Conservation (phyloP, 2,888 invertebrate genomes). For the Patella pellucida region DNA sequence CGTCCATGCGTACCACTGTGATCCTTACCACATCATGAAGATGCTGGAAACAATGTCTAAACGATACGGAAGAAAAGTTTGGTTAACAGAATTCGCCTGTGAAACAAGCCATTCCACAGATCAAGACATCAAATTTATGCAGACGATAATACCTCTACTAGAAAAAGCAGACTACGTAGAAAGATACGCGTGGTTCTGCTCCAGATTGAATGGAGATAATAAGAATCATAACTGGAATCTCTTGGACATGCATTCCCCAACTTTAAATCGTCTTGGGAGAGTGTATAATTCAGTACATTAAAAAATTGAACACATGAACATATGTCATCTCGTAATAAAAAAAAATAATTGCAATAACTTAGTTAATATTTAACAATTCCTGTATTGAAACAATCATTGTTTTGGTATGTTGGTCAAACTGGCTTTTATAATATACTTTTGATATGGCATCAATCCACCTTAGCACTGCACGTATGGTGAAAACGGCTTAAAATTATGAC, state of each 20-base stretch:
- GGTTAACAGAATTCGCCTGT: constrained; percentile 47
- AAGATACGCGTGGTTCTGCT: constrained; percentile 39
- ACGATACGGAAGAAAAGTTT: constrained; percentile 39
- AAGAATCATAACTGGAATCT: constrained; percentile 27
- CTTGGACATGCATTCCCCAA: constrained; percentile 23
- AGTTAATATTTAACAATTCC: no score
- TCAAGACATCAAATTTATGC: constrained; percentile 34
- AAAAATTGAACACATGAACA: no score
- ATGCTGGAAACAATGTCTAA: constrained; percentile 32
- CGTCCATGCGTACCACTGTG: constrained; percentile 44
- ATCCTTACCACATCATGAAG: constrained; percentile 36
- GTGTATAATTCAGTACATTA: constrained; percentile 34
- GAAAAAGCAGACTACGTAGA: constrained; percentile 36
- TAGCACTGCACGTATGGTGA: no score
- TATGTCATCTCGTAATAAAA: no score
- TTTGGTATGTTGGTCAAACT: no score
- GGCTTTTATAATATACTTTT: no score
- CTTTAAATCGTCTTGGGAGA: constrained; percentile 31
- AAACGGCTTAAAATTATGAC: no score
- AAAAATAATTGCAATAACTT: no score
- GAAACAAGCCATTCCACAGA: constrained; percentile 29
- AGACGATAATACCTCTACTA: constrained; percentile 35
- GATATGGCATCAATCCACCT: no score
- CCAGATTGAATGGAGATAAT: constrained; percentile 17
- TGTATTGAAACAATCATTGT: no score